Percentiles rank a stretch among this genome's conserved stretches.
Evolutionary conservation across 1,140 invertebrate genomes (phyloP).

Genomic region (Sarcophaga bullata): DNA sequence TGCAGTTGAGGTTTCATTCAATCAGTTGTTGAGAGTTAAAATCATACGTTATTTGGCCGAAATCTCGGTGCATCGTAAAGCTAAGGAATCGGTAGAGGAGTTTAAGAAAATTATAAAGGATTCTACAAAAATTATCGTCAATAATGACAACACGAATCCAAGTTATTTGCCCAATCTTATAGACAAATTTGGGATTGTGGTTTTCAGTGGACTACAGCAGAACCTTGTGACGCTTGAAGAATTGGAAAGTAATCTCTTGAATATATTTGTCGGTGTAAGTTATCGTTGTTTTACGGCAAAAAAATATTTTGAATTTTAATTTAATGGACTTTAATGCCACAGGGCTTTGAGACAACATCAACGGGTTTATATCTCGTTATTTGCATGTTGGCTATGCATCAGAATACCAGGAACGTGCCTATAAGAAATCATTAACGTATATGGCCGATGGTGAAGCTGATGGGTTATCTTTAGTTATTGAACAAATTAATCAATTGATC

Average conservation of each 20-base stretch:
- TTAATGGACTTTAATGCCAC: neutral
- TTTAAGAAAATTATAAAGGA: neutral
- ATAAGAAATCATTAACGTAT: constrained; percentile 71
- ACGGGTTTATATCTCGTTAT: constrained; percentile 51
- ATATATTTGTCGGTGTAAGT: no score
- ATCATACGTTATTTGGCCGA: neutral
- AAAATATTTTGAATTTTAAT: no score
- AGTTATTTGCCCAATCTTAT: neutral
- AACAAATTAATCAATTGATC: constrained; percentile 70
- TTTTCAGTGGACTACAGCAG: neutral
- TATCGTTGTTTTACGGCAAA: neutral
- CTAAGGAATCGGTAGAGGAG: neutral
- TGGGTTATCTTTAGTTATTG: constrained; percentile 65
- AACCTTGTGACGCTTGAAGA: neutral
- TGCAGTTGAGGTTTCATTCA: neutral
- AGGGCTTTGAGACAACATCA: constrained; percentile 59
- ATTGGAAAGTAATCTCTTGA: neutral
- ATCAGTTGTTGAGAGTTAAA: neutral
- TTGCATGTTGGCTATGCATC: constrained; percentile 57
- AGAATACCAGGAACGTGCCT: constrained; percentile 68
- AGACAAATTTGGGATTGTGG: neutral
- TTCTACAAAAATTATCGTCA: neutral
- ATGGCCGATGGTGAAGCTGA: constrained; percentile 65
- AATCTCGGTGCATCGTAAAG: neutral
- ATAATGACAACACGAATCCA: neutral